Percentiles rank a stretch among this genome's conserved stretches.
Conservation (phyloP, 2,888 invertebrate species). For the Tethea ocularis region DNA sequence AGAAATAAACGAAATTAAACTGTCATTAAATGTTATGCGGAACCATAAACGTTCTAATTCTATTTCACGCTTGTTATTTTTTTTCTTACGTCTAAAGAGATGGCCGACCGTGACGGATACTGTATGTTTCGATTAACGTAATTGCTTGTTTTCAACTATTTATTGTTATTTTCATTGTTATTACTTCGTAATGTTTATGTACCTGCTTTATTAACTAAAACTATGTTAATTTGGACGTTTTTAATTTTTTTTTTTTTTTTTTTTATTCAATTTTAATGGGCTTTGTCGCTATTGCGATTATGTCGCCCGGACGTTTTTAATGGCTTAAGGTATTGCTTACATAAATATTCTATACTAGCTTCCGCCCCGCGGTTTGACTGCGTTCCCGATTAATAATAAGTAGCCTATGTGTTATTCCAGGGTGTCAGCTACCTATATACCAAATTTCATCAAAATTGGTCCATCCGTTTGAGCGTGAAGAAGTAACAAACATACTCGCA, state of each 20-base stretch:
- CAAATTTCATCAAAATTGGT: no score
- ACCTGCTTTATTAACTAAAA: conserved; percentile 10
- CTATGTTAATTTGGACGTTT: conserved; percentile 10
- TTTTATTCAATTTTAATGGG: no score
- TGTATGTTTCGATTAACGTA: conserved; percentile 2
- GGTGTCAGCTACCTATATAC: no score
- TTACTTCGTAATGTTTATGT: neutral
- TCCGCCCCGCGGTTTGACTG: no score
- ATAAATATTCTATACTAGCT: conserved; percentile 3
- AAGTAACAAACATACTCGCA: no score
- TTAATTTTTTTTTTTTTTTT: no score
- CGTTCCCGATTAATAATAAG: neutral
- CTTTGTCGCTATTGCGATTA: no score
- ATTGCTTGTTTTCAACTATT: conserved; percentile 5
- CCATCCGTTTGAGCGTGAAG: no score
- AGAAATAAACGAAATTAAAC: no score
- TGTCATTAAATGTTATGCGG: neutral
- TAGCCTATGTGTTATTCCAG: no score
- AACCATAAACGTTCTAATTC: neutral
- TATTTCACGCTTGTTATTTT: conserved; percentile 18
- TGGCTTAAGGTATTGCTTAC: neutral
- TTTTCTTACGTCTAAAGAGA: conserved; percentile 5
- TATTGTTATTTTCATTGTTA: conserved; percentile 5
- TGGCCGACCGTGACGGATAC: neutral
- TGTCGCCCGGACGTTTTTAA: no score